Evolutionary conservation across 2,797 vertebrate species (phyloP), one percentile per base, ranked within the genome.

Genomic region (Myotis pilosus): DNA sequence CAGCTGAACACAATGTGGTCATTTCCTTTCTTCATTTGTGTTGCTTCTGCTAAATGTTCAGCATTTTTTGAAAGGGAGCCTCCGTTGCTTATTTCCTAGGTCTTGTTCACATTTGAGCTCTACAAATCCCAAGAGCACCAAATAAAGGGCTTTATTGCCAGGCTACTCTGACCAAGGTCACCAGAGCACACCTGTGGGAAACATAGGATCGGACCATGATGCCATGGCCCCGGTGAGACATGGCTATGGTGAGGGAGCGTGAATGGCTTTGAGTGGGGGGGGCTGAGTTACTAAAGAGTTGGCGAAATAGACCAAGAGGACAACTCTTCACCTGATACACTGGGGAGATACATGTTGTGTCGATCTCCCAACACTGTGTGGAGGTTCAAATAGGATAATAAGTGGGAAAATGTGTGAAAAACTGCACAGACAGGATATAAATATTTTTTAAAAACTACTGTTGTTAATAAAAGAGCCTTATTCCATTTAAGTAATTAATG

Each of bases 21-120:
- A 20, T 76, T 89, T 89, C 82, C 78, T 74, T 87, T 96, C 57
- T 88, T 81, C 30, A 2, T 47, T 84, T 87, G 69, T 68, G 90
- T 80, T 85, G 81, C 41, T 89, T 79, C 85, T 85, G 44, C 20
- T 80, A 64, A 94, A 87, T 9, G 28, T 36, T 69, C 2, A n/a
- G 88, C 57, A 78, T 36, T 75, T 82, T 55, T 60, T 10, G 78
- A 75, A 76, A 79, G 64, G 88, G 53, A 13, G 41, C 10, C 13
- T 12, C n/a, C 62, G n/a, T 13, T 71, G 33, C 75, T 93, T 76
- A 82, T 55, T 92, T 85, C 55, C 85, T 93, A 57, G 16, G 25
- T 87, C 12, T 36, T 10, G 12, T 64, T 57, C 22, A 47, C 3
- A 15, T 88, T 17, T 79, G 53, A 60, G 49, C 8, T 89, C 76